Base-by-base conservation (phyloP, 1,140 invertebrate species). In the Cydia strobilella region DNA sequence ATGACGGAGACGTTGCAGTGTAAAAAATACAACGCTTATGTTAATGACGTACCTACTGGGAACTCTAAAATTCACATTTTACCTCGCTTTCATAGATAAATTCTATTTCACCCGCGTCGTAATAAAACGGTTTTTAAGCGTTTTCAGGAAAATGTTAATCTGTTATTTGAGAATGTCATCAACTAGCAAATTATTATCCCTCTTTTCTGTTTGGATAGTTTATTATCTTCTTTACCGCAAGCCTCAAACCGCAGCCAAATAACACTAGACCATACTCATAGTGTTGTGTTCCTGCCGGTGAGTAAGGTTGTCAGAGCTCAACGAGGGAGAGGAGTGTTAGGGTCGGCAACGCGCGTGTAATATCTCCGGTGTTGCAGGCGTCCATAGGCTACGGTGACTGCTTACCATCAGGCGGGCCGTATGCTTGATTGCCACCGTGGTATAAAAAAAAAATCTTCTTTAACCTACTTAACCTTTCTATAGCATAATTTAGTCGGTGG, bases 21-120 rank as follows among this genome's bases (percentile, higher is more conserved):
- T 35, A 69, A 69, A 59, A 69, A 69, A 69, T 69, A 69, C 65
- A 69, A 69, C 65, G 65, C 27, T 69, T 69, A 69, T 69, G 27
- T 35, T 69, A 69, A 69, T 69, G 27, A 35, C 27, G 35, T 35
- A 59, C 54, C 54, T 39, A 69, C 65, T 69, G 65, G 65, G 65
- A 69, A 69, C 27, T 69, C 18, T 39, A 69, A 69, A 69, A 35
- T 18, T 69, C 12, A 69, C 65, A 69, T 69, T 66, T 69, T 39
- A 35, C 31, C 27, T 35, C 54, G 54, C 54, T 59, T 59, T 59
- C 20, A 59, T 23, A 59, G 54, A n/a, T 20, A 59, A 23, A 59
- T 59, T 59, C 54, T 23, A 59, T 59, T 59, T 59, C 54, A 23
- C 18, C 20, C 54, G 18, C 18, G 54, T 59, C n/a, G 51, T 54